Evolutionary conservation across 2,888 invertebrate genomes (phyloP).

Genomic region (Andrena minutula): DNA sequence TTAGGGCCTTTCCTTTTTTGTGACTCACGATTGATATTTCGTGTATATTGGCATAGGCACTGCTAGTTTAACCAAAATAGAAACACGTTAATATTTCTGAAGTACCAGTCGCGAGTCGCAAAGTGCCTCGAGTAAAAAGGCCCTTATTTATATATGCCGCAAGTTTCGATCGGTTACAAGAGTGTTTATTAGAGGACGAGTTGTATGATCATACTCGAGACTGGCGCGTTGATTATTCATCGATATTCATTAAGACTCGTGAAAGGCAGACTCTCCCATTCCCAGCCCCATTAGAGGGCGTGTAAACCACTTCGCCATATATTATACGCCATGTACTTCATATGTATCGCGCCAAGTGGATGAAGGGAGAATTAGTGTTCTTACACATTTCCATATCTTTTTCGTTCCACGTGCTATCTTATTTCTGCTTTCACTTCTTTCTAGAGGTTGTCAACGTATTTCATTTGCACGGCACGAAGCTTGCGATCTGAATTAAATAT

Average conservation of each 20-base stretch:
- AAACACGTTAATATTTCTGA: too few species aligned
- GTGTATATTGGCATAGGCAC: too few species aligned
- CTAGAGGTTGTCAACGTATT: not conserved
- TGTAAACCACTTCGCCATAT: slow-evolving; percentile 56
- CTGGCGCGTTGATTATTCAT: slow-evolving; percentile 55
- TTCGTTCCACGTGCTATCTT: not conserved
- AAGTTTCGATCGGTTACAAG: slow-evolving; percentile 42
- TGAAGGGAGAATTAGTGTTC: slow-evolving; percentile 37
- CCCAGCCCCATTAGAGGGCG: slow-evolving; percentile 56
- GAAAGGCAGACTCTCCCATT: slow-evolving; percentile 51
- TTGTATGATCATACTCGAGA: slow-evolving; percentile 28
- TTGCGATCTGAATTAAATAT: not conserved
- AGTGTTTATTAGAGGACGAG: slow-evolving; percentile 21
- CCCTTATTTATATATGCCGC: not conserved
- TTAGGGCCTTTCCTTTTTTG: too few species aligned
- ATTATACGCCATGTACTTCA: slow-evolving; percentile 41
- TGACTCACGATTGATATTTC: too few species aligned
- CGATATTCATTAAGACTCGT: slow-evolving; percentile 55
- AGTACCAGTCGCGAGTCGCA: too few species aligned
- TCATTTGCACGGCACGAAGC: slow-evolving; percentile 10
- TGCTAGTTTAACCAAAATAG: too few species aligned
- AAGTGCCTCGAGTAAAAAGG: too few species aligned
- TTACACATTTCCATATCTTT: slow-evolving; percentile 19
- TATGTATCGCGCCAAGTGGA: slow-evolving; percentile 37
- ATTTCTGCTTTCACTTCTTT: not conserved